Evolutionary conservation across 2,113 vertebrate genomes (phyloP).

Genomic region (Etheostoma cragini): DNA sequence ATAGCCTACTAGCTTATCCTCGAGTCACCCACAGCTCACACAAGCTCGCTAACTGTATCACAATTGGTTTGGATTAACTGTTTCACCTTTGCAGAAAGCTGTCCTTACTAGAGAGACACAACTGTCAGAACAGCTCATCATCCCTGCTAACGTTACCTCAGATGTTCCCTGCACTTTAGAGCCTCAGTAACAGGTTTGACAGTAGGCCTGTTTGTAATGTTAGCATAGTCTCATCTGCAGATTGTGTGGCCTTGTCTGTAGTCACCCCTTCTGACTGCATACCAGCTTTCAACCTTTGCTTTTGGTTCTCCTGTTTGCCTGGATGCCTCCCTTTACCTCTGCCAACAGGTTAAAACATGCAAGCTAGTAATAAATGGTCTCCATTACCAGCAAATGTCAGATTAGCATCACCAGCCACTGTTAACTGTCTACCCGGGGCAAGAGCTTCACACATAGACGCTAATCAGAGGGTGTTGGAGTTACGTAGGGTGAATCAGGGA

Average conservation of each 20-base stretch:
- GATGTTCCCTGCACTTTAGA: background rate
- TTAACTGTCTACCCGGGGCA: background rate
- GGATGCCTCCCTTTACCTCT: background rate
- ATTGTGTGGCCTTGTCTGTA: background rate
- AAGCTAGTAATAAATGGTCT: background rate
- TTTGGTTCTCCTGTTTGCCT: background rate
- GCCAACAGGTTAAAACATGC: background rate
- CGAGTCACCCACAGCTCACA: background rate
- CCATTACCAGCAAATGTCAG: background rate
- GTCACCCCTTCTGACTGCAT: background rate
- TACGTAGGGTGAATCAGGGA: background rate
- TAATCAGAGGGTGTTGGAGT: background rate
- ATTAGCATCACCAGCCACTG: background rate
- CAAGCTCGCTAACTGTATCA: background rate
- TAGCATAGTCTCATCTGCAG: background rate
- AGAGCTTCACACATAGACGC: background rate
- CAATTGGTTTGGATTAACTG: background rate
- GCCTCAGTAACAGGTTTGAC: background rate
- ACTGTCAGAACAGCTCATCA: too few species aligned
- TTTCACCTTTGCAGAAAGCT: background rate
- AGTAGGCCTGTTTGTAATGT: background rate
- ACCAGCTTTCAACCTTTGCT: background rate
- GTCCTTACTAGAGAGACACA: too few species aligned
- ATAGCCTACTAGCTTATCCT: background rate
- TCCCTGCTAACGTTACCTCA: background rate